Conservation (phyloP, 2,113 vertebrate genomes). For the Ailurus styani region DNA sequence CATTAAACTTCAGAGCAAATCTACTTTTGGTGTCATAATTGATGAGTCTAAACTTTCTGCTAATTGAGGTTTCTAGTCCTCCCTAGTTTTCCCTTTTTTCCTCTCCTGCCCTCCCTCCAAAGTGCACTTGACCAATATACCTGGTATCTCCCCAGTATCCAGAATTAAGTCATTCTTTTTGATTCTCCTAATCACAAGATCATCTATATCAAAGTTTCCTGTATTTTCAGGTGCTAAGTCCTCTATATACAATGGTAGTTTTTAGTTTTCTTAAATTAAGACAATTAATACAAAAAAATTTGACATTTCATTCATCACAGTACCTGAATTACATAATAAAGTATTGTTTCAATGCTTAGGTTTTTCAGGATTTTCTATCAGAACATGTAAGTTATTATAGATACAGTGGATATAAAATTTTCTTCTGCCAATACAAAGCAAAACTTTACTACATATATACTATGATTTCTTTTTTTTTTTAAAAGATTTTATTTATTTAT, state of each 20-base stretch:
- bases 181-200: background rate
- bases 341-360: background rate
- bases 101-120: background rate
- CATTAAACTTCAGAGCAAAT: background rate
- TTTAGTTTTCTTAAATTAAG: background rate
- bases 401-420: background rate
- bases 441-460: background rate
- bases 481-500: too few species aligned
- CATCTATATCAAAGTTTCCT: background rate
- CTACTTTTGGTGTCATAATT: background rate
- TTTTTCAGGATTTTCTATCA: background rate
- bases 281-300: background rate
- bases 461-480: conserved; percentile 2
- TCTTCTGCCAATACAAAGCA: background rate
- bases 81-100: background rate
- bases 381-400: background rate
- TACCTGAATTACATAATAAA: background rate
- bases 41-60: background rate
- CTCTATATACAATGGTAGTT: background rate
- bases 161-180: background rate
- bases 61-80: background rate
- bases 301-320: background rate
- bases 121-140: background rate
- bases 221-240: background rate
- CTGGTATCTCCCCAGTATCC: background rate